These are phyloP conservation scores for Falco peregrinus DNA, from an alignment of 2,797 vertebrate species.

Conservation along the genomic window DNA sequence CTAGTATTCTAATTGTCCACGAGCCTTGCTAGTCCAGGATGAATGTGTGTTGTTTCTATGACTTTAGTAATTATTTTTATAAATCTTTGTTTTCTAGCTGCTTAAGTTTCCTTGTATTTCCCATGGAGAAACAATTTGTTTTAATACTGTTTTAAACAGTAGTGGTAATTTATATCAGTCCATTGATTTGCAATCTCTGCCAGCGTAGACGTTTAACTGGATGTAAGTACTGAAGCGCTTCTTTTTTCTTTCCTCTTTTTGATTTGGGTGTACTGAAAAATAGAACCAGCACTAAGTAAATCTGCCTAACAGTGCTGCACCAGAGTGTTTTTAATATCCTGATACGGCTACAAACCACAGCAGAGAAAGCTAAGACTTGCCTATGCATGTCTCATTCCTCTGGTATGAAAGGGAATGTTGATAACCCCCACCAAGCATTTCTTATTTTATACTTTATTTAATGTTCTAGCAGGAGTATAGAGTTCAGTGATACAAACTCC, in stretches of 20 bases:
- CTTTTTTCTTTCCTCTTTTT: background rate
- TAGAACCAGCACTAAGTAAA: background rate
- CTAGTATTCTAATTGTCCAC: background rate
- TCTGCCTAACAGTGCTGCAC: background rate
- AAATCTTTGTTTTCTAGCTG: background rate
- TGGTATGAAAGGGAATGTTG: background rate
- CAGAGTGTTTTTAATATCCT: background rate
- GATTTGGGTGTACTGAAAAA: background rate
- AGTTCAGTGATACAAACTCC: background rate
- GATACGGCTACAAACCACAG: background rate
- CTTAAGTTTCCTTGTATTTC: background rate
- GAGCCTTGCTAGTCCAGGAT: background rate
- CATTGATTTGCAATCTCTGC: background rate
- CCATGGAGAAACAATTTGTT: background rate
- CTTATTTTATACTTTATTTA: background rate
- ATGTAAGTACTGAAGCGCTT: background rate
- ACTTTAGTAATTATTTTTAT: background rate
- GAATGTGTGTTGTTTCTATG: background rate
- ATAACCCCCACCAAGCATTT: background rate
- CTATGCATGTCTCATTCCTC: fast-evolving
- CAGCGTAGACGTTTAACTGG: background rate
- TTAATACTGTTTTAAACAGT: background rate
- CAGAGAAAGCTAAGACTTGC: background rate
- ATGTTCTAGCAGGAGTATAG: background rate
- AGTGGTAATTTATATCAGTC: background rate